A percentile compares a stretch with the other conserved stretches of the same genome.
These are phyloP conservation scores for Tragelaphus buxtoni DNA, from an alignment of 2,113 vertebrate species.

Conservation along the genomic window DNA sequence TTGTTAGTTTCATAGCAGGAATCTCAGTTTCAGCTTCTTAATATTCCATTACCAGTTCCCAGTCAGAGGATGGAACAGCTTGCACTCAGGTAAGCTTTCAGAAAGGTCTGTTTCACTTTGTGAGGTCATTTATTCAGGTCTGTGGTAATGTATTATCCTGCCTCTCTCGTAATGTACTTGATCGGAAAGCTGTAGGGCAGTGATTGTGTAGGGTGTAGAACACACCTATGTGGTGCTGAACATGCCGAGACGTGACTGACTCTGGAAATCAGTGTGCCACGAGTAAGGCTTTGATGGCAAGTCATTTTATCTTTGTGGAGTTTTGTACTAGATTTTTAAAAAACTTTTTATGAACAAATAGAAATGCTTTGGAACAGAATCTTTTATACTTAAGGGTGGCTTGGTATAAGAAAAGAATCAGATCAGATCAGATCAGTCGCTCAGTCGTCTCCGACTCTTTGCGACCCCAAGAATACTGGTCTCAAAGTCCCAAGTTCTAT, in stretches of 20 bases:
- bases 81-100: constrained; percentile 58
- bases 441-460: no score
- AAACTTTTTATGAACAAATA: constrained; percentile 58
- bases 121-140: constrained; percentile 59
- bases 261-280: not conserved
- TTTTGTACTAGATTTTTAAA: constrained; percentile 56
- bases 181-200: constrained; percentile 41
- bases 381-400: not conserved
- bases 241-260: constrained; percentile 39
- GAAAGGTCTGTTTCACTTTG: constrained; percentile 59
- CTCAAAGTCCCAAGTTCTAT: constrained; percentile 10
- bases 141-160: constrained; percentile 40
- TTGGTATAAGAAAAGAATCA: not conserved
- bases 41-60: constrained; percentile 72
- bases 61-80: constrained; percentile 56
- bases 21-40: constrained; percentile 65
- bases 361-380: constrained; percentile 61
- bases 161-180: constrained; percentile 44
- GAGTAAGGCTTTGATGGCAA: constrained; percentile 42
- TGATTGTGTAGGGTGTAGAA: constrained; percentile 49
- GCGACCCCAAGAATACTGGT: not conserved
- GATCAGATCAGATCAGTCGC: no score
- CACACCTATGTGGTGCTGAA: not conserved
- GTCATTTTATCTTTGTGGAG: constrained; percentile 70
- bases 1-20: constrained; percentile 72